Conservation (phyloP, 2,797 vertebrate genomes). For the Paguma larvata region DNA sequence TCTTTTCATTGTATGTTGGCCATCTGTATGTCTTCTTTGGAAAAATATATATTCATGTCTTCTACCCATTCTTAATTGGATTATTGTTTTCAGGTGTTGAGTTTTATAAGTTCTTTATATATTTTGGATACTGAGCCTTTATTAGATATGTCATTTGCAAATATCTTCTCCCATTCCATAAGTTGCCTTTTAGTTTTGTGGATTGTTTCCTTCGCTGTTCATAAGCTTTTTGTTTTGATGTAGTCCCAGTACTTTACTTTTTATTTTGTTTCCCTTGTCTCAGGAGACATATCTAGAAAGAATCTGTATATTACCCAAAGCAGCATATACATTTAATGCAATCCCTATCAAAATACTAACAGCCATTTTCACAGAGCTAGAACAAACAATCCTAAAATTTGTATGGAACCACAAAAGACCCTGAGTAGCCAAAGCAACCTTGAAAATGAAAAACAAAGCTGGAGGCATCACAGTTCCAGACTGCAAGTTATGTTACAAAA, state of each 20-base stretch:
- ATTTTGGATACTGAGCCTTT: not conserved
- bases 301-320: not conserved
- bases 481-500: not conserved
- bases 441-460: not conserved
- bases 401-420: not conserved
- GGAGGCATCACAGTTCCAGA: not conserved
- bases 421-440: not conserved
- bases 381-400: not conserved
- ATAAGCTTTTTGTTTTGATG: not conserved
- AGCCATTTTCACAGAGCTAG: not conserved
- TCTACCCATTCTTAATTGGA: not conserved
- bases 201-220: not conserved
- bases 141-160: not conserved
- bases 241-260: not conserved
- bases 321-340: not conserved
- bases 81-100: not conserved
- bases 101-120: not conserved
- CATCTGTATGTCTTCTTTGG: too few species aligned
- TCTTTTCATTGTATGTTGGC: not conserved
- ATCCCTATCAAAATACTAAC: not conserved
- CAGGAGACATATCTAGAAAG: not conserved
- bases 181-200: not conserved
- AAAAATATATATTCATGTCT: not conserved
- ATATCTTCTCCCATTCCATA: not conserved
- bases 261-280: not conserved